Percentiles rank a stretch among this genome's conserved stretches.
Evolutionary conservation across 2,797 vertebrate genomes (phyloP).

Genomic region (Cossypha dichroa): DNA sequence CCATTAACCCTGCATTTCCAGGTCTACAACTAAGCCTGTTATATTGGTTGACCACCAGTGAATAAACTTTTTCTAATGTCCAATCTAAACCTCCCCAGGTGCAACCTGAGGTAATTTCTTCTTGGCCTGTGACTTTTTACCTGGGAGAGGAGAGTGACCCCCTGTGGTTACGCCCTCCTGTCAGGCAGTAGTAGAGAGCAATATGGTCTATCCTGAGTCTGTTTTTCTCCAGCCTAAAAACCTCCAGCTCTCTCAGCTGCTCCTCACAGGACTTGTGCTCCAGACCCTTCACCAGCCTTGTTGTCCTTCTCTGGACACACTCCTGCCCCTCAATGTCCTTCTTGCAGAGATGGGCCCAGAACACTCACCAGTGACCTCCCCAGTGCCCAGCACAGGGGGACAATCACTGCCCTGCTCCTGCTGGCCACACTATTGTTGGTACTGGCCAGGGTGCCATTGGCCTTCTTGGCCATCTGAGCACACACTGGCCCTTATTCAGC

Average conservation of each 20-base stretch:
- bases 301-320: not conserved
- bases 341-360: not conserved
- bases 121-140: not conserved
- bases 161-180: accelerated
- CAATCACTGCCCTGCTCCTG: not conserved
- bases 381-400: not conserved
- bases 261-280: not conserved
- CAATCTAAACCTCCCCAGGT: not conserved
- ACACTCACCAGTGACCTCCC: accelerated
- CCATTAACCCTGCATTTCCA: not conserved
- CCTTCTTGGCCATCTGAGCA: not conserved
- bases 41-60: not conserved
- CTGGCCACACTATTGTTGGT: not conserved
- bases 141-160: accelerated
- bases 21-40: not conserved
- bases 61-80: not conserved
- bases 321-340: not conserved
- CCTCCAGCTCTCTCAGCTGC: accelerated
- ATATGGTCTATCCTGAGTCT: not conserved
- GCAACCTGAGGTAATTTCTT: not conserved
- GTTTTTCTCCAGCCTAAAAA: not conserved
- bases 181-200: not conserved
- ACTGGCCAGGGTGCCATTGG: not conserved
- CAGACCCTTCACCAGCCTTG: accelerated
- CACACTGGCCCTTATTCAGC: not conserved